Evolutionary conservation across 2,113 vertebrate genomes (phyloP).

Genomic region (Gobius niger): DNA sequence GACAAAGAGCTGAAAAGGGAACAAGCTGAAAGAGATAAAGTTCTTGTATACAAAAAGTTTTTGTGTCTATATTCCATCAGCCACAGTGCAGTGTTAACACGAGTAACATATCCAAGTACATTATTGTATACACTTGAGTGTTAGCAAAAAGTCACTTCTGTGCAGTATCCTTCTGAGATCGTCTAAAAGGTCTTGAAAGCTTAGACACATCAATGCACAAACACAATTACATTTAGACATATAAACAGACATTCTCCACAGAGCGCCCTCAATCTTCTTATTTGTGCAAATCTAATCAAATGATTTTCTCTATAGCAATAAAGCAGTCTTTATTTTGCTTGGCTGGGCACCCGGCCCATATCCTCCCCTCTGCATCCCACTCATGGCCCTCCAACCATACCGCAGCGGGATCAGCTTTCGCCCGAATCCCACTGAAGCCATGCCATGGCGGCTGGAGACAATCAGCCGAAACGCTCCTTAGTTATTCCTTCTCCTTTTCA

Average conservation of each 20-base stretch:
- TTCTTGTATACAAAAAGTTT: background rate
- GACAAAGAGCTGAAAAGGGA: too few relatives aligned
- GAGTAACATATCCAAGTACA: slow-evolving; percentile 40
- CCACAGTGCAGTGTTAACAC: slow-evolving; percentile 26
- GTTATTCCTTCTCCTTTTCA: slow-evolving; percentile 95
- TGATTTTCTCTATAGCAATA: slow-evolving; percentile 96
- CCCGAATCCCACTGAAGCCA: slow-evolving; percentile 87
- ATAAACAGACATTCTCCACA: slow-evolving; percentile 42
- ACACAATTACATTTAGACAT: slow-evolving; percentile 39
- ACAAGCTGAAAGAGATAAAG: too few relatives aligned
- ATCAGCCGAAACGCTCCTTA: slow-evolving; percentile 94
- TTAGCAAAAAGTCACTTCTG: slow-evolving; percentile 37
- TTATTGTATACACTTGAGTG: slow-evolving; percentile 34
- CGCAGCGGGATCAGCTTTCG: slow-evolving; percentile 89
- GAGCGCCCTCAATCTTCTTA: slow-evolving; percentile 68
- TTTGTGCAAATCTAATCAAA: slow-evolving; percentile 93
- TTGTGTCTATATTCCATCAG: slow-evolving; percentile 27
- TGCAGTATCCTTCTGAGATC: slow-evolving; percentile 30
- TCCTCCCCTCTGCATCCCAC: slow-evolving; percentile 45
- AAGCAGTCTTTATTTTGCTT: slow-evolving; percentile 93
- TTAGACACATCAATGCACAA: slow-evolving; percentile 33
- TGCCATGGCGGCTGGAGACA: slow-evolving; percentile 93
- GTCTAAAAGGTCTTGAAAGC: slow-evolving; percentile 22
- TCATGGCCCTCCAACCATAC: slow-evolving; percentile 73
- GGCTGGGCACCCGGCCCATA: slow-evolving; percentile 77